Evolutionary conservation across 2,888 invertebrate species (phyloP).

Genomic region (Eupelmus urozonus): DNA sequence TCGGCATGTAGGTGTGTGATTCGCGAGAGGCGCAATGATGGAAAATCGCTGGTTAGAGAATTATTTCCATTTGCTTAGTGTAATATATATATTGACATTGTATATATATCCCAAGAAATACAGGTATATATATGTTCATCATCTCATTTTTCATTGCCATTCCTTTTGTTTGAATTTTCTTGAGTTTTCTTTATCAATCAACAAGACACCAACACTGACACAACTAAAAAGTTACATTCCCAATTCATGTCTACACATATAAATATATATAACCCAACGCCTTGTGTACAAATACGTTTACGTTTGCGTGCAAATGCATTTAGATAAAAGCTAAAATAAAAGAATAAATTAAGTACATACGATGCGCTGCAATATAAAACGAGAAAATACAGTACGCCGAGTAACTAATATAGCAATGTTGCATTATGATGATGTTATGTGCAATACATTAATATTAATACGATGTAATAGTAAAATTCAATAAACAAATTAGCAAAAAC

Average conservation of each 20-base stretch:
- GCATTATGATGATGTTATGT: too few relatives aligned
- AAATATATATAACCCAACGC: constrained; percentile 5
- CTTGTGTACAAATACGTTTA: too few relatives aligned
- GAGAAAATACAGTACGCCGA: too few relatives aligned
- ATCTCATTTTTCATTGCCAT: constrained; percentile 52
- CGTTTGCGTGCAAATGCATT: too few relatives aligned
- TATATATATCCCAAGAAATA: constrained; percentile 14
- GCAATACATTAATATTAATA: too few relatives aligned
- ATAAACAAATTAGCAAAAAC: too few relatives aligned
- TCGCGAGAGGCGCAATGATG: constrained; percentile 59
- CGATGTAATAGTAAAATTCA: too few relatives aligned
- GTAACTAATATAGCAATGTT: too few relatives aligned
- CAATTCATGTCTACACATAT: neutral
- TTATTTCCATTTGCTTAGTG: constrained; percentile 6
- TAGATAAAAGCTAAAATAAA: too few relatives aligned
- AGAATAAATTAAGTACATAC: too few relatives aligned
- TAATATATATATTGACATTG: neutral
- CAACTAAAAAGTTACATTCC: neutral
- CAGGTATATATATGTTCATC: constrained; percentile 20
- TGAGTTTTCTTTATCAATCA: constrained; percentile 16
- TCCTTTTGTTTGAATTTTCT: constrained; percentile 21
- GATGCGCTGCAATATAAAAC: too few relatives aligned
- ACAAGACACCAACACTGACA: constrained; percentile 57
- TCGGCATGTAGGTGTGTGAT: neutral
- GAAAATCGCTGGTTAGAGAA: constrained; percentile 57